phyloP scores from a whole-genome alignment of 1,140 invertebrate genomes.

The Dinothrombium tinctorium region DNA sequence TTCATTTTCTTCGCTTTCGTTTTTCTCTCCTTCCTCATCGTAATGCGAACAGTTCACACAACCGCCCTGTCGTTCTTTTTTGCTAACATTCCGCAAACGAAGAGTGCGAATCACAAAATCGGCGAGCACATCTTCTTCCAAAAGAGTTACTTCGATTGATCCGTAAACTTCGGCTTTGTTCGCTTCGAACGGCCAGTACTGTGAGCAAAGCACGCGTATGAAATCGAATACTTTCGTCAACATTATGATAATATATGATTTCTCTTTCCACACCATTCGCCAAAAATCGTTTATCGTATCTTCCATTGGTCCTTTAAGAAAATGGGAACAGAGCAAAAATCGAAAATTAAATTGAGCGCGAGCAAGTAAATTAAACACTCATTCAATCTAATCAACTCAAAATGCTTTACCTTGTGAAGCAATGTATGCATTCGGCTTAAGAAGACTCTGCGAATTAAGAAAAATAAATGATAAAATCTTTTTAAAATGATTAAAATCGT shows the following conservation, averaged over 20 bases:
- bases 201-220: conserved; percentile 78
- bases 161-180: conserved; percentile 63
- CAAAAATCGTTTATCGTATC: conserved; percentile 73
- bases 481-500: not conserved
- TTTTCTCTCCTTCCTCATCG: not conserved
- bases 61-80: not conserved
- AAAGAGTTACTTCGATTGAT: conserved; percentile 55
- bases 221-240: conserved; percentile 82
- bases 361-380: too few species aligned
- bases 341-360: not conserved
- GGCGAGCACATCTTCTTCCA: conserved; percentile 63
- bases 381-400: too few species aligned
- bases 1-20: not conserved
- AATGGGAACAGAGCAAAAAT: too few species aligned
- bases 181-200: conserved; percentile 73
- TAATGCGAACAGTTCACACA: too few species aligned
- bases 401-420: conserved; percentile 46
- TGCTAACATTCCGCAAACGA: conserved; percentile 25
- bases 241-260: conserved; percentile 66
- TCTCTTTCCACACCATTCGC: conserved; percentile 92
- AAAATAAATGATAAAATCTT: conserved; percentile 13
- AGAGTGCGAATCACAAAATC: conserved; percentile 78
- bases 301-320: conserved; percentile 39
- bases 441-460: conserved; percentile 42
- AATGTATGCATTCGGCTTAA: conserved; percentile 80